phyloP scores from a whole-genome alignment of 2,797 vertebrate species.

The Tiaroga cobitis region DNA sequence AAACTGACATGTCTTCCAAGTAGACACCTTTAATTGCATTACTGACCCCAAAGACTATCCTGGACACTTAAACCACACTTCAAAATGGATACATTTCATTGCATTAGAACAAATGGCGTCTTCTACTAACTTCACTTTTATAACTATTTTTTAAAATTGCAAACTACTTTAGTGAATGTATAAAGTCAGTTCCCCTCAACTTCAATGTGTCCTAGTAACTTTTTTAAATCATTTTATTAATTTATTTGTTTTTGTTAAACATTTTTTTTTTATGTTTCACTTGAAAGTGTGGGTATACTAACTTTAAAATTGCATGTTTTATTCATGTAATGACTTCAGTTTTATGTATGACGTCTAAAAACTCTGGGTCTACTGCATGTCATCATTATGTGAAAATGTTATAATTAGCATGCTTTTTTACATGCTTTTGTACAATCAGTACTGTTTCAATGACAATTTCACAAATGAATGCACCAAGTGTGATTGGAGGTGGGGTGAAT shows the following conservation, averaged over 20 bases:
- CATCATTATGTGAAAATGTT: not conserved
- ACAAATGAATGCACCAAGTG: not conserved
- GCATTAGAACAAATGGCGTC: not conserved
- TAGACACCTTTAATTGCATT: not conserved
- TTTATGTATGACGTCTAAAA: not conserved
- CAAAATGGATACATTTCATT: not conserved
- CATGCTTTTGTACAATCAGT: not conserved
- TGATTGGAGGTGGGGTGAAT: not conserved
- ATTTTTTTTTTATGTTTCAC: not conserved
- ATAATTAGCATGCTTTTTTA: not conserved
- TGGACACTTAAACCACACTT: not conserved
- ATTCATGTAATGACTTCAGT: not conserved
- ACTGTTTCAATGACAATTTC: not conserved
- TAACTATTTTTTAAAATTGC: not conserved
- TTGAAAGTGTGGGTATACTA: not conserved
- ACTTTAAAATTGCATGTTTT: not conserved
- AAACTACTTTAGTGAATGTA: not conserved
- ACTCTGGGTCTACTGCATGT: not conserved
- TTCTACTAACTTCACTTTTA: not conserved
- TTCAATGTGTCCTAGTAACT: not conserved
- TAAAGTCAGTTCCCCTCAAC: no score
- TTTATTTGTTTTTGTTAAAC: not conserved
- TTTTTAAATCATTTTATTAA: not conserved
- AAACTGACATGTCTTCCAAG: not conserved
- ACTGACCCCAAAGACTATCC: not conserved